Evolutionary conservation across 2,888 invertebrate species (phyloP).

Genomic region (Biston betularia): DNA sequence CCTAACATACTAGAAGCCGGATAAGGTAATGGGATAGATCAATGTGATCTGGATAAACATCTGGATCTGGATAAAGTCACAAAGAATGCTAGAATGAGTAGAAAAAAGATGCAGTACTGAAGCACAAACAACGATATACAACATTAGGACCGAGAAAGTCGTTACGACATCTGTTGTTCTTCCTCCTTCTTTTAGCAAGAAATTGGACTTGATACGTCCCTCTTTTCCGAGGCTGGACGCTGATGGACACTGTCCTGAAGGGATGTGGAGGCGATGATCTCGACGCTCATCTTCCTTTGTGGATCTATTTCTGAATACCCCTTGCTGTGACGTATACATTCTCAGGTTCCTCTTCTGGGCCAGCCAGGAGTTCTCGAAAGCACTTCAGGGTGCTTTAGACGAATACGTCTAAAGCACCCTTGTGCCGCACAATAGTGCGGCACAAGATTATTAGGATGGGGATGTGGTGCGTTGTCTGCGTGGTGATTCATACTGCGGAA

Average conservation of each 20-base stretch:
- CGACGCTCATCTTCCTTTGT: too few relatives aligned
- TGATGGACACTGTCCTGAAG: too few relatives aligned
- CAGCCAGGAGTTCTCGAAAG: background rate
- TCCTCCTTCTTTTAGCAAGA: too few relatives aligned
- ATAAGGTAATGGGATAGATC: background rate
- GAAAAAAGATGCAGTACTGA: background rate
- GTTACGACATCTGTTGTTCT: too few relatives aligned
- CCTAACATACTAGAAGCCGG: background rate
- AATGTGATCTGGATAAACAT: background rate
- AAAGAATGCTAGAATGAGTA: background rate
- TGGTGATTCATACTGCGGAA: conserved; percentile 3
- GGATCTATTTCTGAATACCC: too few relatives aligned
- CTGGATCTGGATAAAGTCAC: background rate
- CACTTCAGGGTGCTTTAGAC: background rate
- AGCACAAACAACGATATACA: too few relatives aligned
- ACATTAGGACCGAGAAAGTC: too few relatives aligned
- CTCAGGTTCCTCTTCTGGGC: too few relatives aligned
- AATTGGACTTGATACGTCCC: too few relatives aligned
- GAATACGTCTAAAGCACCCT: too few relatives aligned
- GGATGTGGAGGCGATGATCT: too few relatives aligned
- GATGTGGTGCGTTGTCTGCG: conserved; percentile 10
- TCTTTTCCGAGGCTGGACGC: too few relatives aligned
- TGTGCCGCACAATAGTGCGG: background rate
- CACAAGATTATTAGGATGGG: background rate
- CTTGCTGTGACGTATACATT: background rate